Evolutionary conservation across 2,113 vertebrate genomes (phyloP).

Genomic region (Odontesthes bonariensis): DNA sequence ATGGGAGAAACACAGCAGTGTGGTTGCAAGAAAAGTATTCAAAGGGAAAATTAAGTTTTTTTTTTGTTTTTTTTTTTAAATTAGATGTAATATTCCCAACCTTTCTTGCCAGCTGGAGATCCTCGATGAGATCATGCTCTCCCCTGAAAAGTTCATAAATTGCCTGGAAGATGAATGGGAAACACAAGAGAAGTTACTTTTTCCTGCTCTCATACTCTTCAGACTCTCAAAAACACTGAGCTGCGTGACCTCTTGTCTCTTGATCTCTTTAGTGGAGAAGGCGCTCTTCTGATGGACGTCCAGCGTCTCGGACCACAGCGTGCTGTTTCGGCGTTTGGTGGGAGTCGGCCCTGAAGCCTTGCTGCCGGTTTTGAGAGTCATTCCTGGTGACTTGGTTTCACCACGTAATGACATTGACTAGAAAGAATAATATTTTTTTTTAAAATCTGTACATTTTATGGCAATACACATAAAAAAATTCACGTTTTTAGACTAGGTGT

Average conservation of each 20-base stretch:
- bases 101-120: slow-evolving; percentile 97
- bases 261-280: slow-evolving; percentile 95
- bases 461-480: neutral
- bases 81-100: slow-evolving; percentile 53
- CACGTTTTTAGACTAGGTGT: neutral
- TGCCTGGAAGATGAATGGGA: slow-evolving; percentile 80
- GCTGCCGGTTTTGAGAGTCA: slow-evolving; percentile 85
- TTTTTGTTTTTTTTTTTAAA: neutral
- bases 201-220: neutral
- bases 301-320: slow-evolving; percentile 93
- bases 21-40: neutral
- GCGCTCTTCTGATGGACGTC: slow-evolving; percentile 91
- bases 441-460: neutral
- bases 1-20: neutral
- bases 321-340: slow-evolving; percentile 92
- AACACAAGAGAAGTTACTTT: neutral
- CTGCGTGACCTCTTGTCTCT: slow-evolving; percentile 92
- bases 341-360: slow-evolving; percentile 89
- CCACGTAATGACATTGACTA: slow-evolving; percentile 73
- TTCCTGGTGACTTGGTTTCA: slow-evolving; percentile 85
- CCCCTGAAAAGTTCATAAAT: slow-evolving; percentile 96
- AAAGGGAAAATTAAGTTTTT: neutral
- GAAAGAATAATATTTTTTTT: neutral
- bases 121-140: slow-evolving; percentile 97
- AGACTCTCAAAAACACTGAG: neutral